Evolutionary conservation across 35 echinoderm and acorn worm species (phyloP).

Genomic region (Eucidaris tribuloides): DNA sequence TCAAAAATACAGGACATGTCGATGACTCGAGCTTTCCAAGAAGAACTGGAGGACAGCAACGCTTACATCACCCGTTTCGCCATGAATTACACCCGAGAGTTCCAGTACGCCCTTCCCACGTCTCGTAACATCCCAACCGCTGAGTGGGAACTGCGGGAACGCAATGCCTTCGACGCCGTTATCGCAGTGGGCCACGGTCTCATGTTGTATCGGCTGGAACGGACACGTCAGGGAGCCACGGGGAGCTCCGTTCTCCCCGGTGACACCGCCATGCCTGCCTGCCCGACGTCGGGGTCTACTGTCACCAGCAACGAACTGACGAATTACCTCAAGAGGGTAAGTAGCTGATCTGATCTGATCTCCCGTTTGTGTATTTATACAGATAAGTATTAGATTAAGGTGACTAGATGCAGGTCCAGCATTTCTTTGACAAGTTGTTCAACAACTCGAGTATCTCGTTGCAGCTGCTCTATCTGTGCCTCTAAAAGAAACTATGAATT

Average conservation of each 20-base stretch:
- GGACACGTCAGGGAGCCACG: neutral
- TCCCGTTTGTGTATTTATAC: no score
- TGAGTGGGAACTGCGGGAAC: slow-evolving; percentile 73
- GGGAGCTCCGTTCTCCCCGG: slow-evolving; percentile 72
- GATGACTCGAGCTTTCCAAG: slow-evolving; percentile 45
- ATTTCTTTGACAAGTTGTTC: no score
- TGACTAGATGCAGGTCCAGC: no score
- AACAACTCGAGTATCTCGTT: no score
- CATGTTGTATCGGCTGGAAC: slow-evolving; percentile 50
- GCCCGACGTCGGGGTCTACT: slow-evolving; percentile 46
- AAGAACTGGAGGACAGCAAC: slow-evolving; percentile 66
- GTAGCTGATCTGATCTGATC: neutral
- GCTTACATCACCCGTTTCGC: slow-evolving; percentile 82
- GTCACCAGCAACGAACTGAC: slow-evolving; percentile 40
- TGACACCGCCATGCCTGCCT: slow-evolving; percentile 76
- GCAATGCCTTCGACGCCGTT: slow-evolving; percentile 78
- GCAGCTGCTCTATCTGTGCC: no score
- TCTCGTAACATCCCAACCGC: slow-evolving; percentile 32
- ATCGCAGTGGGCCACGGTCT: slow-evolving; percentile 88
- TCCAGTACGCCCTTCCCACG: slow-evolving; percentile 67
- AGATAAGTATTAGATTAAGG: no score
- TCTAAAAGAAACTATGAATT: no score
- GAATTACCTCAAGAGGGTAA: slow-evolving; percentile 43
- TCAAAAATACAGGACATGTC: slow-evolving; percentile 61
- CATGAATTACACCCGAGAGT: slow-evolving; percentile 88